Evolutionary conservation across 2,797 vertebrate species (phyloP).

Genomic region (Lepus oiostolus): DNA sequence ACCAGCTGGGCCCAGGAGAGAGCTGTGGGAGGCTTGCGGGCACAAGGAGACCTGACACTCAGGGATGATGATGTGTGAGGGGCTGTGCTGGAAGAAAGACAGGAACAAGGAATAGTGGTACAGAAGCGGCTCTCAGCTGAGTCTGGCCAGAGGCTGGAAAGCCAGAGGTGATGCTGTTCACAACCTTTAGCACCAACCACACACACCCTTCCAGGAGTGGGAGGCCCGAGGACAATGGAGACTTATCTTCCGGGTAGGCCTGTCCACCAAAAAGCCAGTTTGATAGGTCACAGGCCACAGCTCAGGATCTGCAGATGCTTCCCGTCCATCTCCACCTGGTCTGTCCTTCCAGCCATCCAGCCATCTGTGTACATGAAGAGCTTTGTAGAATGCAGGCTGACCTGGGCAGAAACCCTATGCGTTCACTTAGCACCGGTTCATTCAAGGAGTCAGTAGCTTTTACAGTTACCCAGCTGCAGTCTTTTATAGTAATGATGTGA

Average conservation of each 20-base stretch:
- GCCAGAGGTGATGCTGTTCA: neutral
- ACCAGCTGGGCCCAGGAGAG: neutral
- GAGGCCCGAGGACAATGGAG: neutral
- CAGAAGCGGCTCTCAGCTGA: neutral
- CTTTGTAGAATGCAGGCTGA: conserved; percentile 15
- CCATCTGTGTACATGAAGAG: neutral
- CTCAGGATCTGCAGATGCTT: conserved; percentile 18
- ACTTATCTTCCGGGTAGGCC: neutral
- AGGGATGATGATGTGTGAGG: neutral
- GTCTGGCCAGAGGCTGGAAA: neutral
- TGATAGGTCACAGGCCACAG: neutral
- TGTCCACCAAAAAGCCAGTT: neutral
- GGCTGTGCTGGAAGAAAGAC: neutral
- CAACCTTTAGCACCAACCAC: neutral
- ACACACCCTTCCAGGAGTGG: neutral
- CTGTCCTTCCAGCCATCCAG: neutral
- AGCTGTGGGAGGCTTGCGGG: neutral
- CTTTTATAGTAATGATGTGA: conserved; percentile 49
- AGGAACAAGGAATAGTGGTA: neutral
- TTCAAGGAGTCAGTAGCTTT: conserved; percentile 3
- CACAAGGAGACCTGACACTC: neutral
- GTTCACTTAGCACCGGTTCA: conserved; percentile 61
- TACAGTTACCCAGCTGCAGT: conserved; percentile 16
- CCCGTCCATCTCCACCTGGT: neutral
- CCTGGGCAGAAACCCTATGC: neutral